phyloP scores from a whole-genome alignment of 2,113 vertebrate species.

The Paramormyrops kingsleyae region DNA sequence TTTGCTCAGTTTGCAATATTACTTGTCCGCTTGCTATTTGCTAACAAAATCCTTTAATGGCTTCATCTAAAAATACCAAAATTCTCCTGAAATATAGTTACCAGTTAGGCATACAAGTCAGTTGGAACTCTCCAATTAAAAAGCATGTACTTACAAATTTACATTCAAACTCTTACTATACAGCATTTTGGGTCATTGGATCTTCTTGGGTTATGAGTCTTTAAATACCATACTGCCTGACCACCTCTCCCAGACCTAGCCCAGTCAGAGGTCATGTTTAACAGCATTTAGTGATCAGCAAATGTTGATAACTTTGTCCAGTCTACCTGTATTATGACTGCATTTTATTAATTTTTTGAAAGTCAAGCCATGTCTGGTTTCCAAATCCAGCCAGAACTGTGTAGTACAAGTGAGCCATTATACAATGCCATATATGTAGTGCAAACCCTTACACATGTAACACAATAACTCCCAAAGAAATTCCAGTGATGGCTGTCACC shows the following conservation, averaged over 20 bases:
- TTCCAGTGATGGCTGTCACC: neutral
- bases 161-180: neutral
- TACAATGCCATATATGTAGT: neutral
- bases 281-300: neutral
- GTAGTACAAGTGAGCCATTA: neutral
- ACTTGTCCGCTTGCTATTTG: neutral
- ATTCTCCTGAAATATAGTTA: neutral
- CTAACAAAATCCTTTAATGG: neutral
- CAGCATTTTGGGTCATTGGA: neutral
- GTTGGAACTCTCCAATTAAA: neutral
- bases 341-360: neutral
- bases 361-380: neutral
- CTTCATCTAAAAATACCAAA: neutral
- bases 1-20: neutral
- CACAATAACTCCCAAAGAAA: neutral
- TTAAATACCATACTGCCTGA: neutral
- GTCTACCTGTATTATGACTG: neutral
- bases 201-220: neutral
- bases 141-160: neutral
- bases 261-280: neutral
- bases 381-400: neutral
- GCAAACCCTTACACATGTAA: neutral
- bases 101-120: neutral
- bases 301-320: neutral
- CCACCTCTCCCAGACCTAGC: neutral